Evolutionary conservation across 1,140 invertebrate genomes (phyloP).

Genomic region (Bombus affinis): DNA sequence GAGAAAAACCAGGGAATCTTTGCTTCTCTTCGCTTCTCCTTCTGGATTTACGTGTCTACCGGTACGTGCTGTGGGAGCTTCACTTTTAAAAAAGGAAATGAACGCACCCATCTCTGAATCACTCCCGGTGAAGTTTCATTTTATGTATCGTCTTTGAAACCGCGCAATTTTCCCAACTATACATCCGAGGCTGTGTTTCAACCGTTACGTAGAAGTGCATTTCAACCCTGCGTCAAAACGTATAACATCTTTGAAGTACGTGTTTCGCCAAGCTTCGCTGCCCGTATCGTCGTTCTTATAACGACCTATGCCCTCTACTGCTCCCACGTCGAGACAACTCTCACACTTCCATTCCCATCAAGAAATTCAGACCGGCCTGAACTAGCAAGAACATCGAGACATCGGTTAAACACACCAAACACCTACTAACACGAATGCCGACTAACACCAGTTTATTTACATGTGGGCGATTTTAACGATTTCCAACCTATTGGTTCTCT

Average conservation of each 20-base stretch:
- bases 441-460: background rate
- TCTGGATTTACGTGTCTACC: conserved; percentile 9
- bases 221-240: background rate
- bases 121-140: background rate
- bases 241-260: conserved; percentile 24
- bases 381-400: background rate
- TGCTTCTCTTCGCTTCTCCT: background rate
- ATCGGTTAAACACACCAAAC: conserved; percentile 8
- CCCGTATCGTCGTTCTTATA: conserved; percentile 26
- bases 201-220: background rate
- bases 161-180: conserved; percentile 20
- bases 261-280: background rate
- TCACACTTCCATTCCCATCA: background rate
- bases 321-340: background rate
- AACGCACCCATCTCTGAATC: background rate
- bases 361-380: background rate
- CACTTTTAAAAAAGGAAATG: background rate
- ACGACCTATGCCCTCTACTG: conserved; percentile 24
- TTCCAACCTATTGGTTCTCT: conserved; percentile 19
- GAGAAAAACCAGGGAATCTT: conserved; percentile 22
- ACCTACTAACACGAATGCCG: background rate
- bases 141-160: background rate
- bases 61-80: background rate
- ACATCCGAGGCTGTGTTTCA: background rate
- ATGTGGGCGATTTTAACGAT: conserved; percentile 11